Conservation (phyloP, 1,140 invertebrate genomes). For the Temnothorax longispinosus region DNA sequence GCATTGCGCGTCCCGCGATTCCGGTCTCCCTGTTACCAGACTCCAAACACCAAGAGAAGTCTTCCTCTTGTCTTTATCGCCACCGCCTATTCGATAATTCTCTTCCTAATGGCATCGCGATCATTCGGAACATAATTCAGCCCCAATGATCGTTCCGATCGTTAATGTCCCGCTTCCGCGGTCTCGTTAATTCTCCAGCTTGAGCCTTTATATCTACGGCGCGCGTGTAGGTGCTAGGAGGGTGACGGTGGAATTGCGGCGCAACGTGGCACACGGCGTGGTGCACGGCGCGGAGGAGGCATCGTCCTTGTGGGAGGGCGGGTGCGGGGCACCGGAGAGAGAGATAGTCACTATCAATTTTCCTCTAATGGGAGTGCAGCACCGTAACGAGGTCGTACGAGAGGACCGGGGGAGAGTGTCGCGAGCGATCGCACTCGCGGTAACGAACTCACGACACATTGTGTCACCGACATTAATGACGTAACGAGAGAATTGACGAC, state of each 20-base stretch:
- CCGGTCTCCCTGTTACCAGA: neutral
- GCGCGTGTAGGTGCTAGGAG: conserved; percentile 30
- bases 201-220: conserved; percentile 27
- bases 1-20: neutral
- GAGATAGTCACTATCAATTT: conserved; percentile 81
- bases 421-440: conserved; percentile 77
- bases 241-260: conserved; percentile 9
- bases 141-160: conserved; percentile 68
- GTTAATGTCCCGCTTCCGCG: conserved; percentile 68
- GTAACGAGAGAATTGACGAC: conserved; percentile 77
- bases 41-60: neutral
- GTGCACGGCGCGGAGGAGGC: neutral
- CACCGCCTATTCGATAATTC: conserved; percentile 39
- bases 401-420: conserved; percentile 74
- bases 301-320: neutral
- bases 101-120: conserved; percentile 64
- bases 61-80: conserved; percentile 19
- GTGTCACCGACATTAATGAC: conserved; percentile 79
- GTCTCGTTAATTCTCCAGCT: conserved; percentile 75
- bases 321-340: conserved; percentile 15
- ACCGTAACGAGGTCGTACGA: conserved; percentile 78
- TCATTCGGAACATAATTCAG: conserved; percentile 72
- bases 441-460: conserved; percentile 81
- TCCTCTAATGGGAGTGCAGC: conserved; percentile 79
- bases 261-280: neutral